Percentiles rank a stretch among this genome's conserved stretches.
Conservation (phyloP, 2,113 vertebrate genomes). For the Pipra filicauda region DNA sequence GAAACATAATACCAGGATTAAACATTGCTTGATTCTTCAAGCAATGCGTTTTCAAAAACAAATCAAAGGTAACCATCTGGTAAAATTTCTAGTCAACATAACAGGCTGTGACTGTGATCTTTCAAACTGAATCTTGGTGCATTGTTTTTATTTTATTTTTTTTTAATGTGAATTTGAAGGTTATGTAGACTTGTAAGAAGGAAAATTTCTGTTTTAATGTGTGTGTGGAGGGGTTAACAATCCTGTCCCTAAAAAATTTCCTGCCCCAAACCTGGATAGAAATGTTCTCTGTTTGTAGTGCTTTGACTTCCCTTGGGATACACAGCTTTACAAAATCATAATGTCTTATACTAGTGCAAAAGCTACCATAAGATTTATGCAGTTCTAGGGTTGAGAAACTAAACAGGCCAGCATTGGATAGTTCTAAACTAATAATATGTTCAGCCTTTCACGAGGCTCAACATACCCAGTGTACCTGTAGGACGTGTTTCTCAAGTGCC, state of each 20-base stretch:
- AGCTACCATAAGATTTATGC: neutral
- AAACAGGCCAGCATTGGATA: neutral
- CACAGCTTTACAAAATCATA: neutral
- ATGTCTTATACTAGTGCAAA: neutral
- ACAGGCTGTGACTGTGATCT: neutral
- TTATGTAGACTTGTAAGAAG: neutral
- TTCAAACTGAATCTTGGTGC: neutral
- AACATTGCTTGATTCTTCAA: conserved; percentile 1
- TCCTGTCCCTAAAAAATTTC: neutral
- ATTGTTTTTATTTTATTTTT: neutral
- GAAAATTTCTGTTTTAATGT: neutral
- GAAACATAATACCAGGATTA: conserved; percentile 52
- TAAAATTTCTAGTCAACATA: neutral
- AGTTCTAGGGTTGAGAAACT: neutral
- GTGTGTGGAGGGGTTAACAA: neutral
- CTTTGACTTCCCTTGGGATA: neutral
- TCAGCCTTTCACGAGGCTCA: neutral
- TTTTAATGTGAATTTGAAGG: neutral
- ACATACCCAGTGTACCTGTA: accelerated
- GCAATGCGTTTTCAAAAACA: conserved; percentile 19
- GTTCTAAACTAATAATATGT: neutral
- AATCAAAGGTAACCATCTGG: conserved; percentile 13
- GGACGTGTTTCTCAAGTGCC: neutral
- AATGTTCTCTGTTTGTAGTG: neutral
- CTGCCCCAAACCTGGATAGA: neutral